phyloP scores from a whole-genome alignment of 2,113 vertebrate species.

The Zosterops pallidus region DNA sequence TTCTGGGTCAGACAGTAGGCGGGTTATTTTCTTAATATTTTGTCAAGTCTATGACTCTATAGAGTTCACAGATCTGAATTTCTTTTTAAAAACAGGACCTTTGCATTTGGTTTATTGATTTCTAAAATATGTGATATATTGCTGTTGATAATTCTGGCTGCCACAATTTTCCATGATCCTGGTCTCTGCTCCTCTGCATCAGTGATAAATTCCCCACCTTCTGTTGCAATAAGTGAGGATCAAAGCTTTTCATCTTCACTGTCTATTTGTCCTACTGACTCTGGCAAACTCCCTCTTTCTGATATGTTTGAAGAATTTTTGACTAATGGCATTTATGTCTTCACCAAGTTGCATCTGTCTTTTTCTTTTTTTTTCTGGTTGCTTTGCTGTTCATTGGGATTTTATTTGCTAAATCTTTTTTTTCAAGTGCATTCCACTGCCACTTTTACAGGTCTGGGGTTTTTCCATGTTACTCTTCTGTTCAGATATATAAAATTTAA shows the following conservation, averaged over 20 bases:
- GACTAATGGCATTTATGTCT: neutral
- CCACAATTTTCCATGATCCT: neutral
- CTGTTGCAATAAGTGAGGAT: neutral
- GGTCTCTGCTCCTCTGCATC: neutral
- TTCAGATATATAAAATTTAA: neutral
- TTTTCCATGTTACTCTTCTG: neutral
- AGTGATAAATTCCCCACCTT: neutral
- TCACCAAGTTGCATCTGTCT: neutral
- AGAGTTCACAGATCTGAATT: neutral
- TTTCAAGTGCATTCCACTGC: neutral
- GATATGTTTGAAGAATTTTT: neutral
- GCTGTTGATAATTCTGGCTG: neutral
- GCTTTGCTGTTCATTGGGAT: neutral
- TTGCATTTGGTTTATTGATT: neutral
- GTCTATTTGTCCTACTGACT: neutral
- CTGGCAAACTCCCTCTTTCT: neutral
- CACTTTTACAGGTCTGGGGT: fast-evolving
- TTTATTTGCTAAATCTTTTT: neutral
- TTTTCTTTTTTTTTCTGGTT: neutral
- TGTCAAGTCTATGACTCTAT: neutral
- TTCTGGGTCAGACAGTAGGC: neutral
- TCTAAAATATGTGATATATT: neutral
- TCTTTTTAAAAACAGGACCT: neutral
- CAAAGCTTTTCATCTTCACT: neutral
- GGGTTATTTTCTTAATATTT: neutral